phyloP scores from a whole-genome alignment of 1,140 invertebrate genomes.

The Andricus grossulariae region DNA sequence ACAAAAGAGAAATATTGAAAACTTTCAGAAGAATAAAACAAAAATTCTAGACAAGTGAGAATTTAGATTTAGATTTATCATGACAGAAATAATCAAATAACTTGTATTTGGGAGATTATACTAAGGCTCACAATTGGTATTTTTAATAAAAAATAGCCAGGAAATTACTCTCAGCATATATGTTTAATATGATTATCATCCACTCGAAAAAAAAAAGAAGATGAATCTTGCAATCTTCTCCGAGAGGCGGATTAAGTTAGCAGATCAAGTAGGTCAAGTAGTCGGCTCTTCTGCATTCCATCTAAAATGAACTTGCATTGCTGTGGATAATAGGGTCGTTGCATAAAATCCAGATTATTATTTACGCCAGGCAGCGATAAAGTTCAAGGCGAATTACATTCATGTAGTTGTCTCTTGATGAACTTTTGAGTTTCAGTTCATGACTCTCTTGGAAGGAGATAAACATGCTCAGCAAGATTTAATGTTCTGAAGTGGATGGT shows the following conservation, averaged over 20 bases:
- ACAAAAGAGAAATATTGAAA: too few species aligned
- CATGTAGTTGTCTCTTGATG: conserved; percentile 12
- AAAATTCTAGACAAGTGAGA: too few species aligned
- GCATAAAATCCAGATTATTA: conserved; percentile 16
- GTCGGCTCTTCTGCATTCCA: conserved; percentile 3
- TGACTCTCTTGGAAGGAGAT: background rate
- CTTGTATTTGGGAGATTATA: too few species aligned
- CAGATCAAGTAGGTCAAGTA: conserved; percentile 11
- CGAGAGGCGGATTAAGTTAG: background rate
- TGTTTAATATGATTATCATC: too few species aligned
- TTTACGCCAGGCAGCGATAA: conserved; percentile 19
- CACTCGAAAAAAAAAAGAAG: too few species aligned
- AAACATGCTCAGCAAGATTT: conserved; percentile 14
- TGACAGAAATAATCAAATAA: too few species aligned
- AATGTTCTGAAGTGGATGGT: conserved; percentile 9
- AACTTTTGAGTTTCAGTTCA: conserved; percentile 11
- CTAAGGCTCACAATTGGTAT: too few species aligned
- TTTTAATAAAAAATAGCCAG: too few species aligned
- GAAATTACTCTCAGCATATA: too few species aligned
- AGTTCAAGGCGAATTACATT: conserved; percentile 3
- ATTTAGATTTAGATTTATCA: too few species aligned
- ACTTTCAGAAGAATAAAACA: too few species aligned
- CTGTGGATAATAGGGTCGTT: conserved; percentile 5
- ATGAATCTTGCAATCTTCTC: background rate
- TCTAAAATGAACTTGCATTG: conserved; percentile 1